Evolutionary conservation across 1,140 invertebrate species (phyloP).

Genomic region (Drosophila sucinea): DNA sequence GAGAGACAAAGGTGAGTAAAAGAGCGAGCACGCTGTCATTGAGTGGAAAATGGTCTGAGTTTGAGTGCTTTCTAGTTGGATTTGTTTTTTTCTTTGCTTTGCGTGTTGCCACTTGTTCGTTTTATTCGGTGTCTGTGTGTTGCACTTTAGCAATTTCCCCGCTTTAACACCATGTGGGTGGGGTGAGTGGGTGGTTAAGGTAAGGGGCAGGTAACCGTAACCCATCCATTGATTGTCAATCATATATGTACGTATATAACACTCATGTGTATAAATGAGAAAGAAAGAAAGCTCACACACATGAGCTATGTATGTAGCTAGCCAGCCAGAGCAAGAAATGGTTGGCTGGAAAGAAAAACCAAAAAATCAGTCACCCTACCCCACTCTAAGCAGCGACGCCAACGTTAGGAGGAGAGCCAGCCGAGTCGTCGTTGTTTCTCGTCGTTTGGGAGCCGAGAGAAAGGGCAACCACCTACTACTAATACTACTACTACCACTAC

Average conservation of each 20-base stretch:
- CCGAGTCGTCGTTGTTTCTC: background rate
- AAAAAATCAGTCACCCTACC: constrained; percentile 29
- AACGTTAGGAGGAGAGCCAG: constrained; percentile 10
- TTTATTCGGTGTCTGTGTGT: constrained; percentile 12
- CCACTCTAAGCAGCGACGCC: constrained; percentile 1
- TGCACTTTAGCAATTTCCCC: constrained; percentile 20
- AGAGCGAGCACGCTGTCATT: constrained; percentile 3
- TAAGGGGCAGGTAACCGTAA: constrained; percentile 2
- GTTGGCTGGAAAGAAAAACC: constrained; percentile 42
- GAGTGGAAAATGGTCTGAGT: constrained; percentile 30
- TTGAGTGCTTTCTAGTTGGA: constrained; percentile 30
- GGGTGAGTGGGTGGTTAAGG: background rate
- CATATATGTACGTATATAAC: constrained; percentile 28
- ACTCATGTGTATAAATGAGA: constrained; percentile 61
- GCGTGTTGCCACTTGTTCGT: constrained; percentile 41
- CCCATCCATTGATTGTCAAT: constrained; percentile 73
- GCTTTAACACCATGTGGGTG: background rate
- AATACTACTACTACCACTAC: constrained; percentile 4
- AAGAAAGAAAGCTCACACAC: constrained; percentile 35
- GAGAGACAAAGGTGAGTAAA: constrained; percentile 4
- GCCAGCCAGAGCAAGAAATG: constrained; percentile 42
- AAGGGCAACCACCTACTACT: constrained; percentile 10
- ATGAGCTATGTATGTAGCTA: background rate
- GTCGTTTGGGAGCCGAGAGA: constrained; percentile 2
- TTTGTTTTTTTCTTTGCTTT: constrained; percentile 14